Evolutionary conservation across 2,113 vertebrate genomes (phyloP), one percentile per base, ranked within the genome.

Genomic region (Chaenogobius annularis): DNA sequence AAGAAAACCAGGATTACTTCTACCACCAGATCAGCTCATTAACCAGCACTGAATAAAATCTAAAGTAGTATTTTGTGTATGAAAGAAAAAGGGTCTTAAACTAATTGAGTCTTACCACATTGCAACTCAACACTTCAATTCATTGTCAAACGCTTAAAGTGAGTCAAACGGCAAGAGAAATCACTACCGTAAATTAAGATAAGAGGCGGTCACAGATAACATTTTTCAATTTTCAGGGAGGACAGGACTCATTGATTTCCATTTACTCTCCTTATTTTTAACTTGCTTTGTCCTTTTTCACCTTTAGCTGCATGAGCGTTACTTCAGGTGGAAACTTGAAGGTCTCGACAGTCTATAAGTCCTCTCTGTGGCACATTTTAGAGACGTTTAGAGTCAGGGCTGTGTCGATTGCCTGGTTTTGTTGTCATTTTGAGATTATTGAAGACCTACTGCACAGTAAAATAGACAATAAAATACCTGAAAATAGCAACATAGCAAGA

Each of bases 161-260:
- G 22, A 26, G 26, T 26, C 61, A 43, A 67, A 84, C 74, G 67
- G 71, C 68, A 59, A 40, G 58, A 63, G 17, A n/a, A n/a, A 54
- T 54, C 50, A n/a, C 3, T 20, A n/a, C n/a, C n/a, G n/a, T n/a
- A 47, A 66, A 82, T 78, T 44, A 70, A 75, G 70, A 78, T 69
- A 81, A 26, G 22, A 72, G 65, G 73, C 79, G 59, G 66, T 19
- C 55, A 3, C 40, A 79, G 72, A 76, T 61, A 40, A 69, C 31
- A 35, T 75, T 84, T 83, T 75, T 85, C 64, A 78, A 69, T 82
- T 74, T 76, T 8, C 12, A 8, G 50, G 72, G 62, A 5, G 72
- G 64, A 76, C 56, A 66, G 69, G 75, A 74, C 50, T 56, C 81
- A 85, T 80, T 74, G 74, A 87, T 82, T 82, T 78, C 72, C 69